phyloP scores from a whole-genome alignment of 2,797 vertebrate species.

The Artibeus jamaicensis region DNA sequence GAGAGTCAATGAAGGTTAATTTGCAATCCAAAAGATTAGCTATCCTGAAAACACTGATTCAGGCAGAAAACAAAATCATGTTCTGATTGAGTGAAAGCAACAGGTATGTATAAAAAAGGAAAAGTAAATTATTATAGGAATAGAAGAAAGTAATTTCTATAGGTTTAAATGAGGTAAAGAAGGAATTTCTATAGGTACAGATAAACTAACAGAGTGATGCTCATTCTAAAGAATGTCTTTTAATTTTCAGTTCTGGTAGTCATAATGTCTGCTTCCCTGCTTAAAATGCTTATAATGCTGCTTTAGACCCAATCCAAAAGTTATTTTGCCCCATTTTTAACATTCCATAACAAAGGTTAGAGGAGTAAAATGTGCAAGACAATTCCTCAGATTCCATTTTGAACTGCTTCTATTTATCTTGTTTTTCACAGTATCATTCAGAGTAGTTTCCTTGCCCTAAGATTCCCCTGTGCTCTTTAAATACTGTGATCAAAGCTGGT shows the following conservation, averaged over 20 bases:
- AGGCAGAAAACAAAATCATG: neutral
- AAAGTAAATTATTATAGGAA: neutral
- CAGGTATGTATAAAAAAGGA: neutral
- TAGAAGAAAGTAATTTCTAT: neutral
- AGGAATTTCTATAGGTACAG: neutral
- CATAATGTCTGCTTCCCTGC: neutral
- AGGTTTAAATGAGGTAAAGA: neutral
- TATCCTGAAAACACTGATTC: neutral
- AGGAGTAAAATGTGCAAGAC: neutral
- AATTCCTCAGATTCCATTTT: neutral
- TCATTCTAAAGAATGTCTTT: too few species aligned
- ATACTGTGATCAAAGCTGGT: constrained; percentile 77
- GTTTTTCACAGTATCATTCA: neutral
- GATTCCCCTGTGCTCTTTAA: constrained; percentile 59
- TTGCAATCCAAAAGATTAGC: neutral
- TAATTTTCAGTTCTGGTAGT: neutral
- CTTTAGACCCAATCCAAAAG: neutral
- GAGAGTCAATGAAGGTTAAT: neutral
- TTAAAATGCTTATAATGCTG: too few species aligned
- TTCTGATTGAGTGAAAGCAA: neutral
- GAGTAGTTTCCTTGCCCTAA: neutral
- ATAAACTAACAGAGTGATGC: neutral
- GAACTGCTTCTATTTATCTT: neutral
- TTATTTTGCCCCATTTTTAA: neutral
- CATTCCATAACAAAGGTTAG: neutral